A percentile compares a stretch with the other conserved stretches of the same genome.
Conservation (phyloP, 2,113 vertebrate genomes). For the Plotosus lineatus region DNA sequence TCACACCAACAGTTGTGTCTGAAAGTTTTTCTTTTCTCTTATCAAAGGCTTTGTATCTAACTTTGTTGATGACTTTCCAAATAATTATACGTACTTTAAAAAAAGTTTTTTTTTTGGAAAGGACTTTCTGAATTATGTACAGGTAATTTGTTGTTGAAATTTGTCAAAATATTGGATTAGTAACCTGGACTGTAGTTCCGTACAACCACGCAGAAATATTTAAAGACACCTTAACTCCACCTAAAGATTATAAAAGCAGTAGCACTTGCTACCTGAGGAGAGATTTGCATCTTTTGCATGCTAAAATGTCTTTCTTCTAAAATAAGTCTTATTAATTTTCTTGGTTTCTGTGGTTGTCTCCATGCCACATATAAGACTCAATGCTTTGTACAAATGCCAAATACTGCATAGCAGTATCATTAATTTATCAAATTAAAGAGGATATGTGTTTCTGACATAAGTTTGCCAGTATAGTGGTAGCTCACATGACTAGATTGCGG, state of each 20-base stretch:
- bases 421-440: slow-evolving; percentile 13
- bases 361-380: not conserved
- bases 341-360: not conserved
- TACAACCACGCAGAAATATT: not conserved
- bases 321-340: not conserved
- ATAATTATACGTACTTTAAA: not conserved
- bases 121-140: not conserved
- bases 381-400: slow-evolving; percentile 10
- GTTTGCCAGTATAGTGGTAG: too few relatives aligned
- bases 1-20: not conserved
- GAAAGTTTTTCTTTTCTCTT: not conserved
- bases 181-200: not conserved
- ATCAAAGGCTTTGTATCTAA: not conserved
- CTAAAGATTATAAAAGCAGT: not conserved
- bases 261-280: not conserved
- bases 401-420: slow-evolving; percentile 20
- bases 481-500: not conserved
- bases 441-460: slow-evolving; percentile 16
- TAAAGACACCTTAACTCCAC: not conserved
- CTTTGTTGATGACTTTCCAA: not conserved
- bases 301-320: not conserved
- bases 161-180: not conserved
- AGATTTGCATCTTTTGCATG: not conserved
- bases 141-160: slow-evolving; percentile 1
- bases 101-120: not conserved